Evolutionary conservation across 2,797 vertebrate genomes (phyloP).

Genomic region (Aratinga solstitialis): DNA sequence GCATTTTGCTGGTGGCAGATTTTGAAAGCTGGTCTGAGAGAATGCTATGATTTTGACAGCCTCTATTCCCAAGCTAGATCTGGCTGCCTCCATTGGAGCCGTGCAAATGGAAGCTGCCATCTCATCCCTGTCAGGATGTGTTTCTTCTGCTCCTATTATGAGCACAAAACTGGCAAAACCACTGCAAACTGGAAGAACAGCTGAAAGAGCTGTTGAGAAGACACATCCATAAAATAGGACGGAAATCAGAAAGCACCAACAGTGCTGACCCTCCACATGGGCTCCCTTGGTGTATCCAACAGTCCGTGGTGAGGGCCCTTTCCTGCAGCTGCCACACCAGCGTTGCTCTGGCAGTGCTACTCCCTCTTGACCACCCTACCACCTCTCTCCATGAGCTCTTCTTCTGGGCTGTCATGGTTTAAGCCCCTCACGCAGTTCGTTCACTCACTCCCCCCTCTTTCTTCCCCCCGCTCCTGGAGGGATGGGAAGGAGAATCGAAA

Average conservation of each 20-base stretch:
- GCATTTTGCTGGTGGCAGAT: background rate
- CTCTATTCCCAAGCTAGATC: slow-evolving; percentile 9
- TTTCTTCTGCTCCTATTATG: background rate
- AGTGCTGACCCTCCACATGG: accelerated
- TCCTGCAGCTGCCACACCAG: background rate
- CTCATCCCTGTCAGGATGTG: background rate
- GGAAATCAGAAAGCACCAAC: background rate
- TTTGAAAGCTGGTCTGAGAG: background rate
- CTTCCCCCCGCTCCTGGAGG: too few relatives aligned
- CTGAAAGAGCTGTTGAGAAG: background rate
- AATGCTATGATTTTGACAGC: background rate
- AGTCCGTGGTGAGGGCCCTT: accelerated
- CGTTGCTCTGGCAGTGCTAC: background rate
- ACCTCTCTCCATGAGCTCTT: background rate
- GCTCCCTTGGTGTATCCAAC: background rate
- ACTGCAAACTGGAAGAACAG: background rate
- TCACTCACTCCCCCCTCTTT: too few relatives aligned
- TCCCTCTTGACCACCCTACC: background rate
- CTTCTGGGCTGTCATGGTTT: background rate
- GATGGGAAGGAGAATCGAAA: too few relatives aligned
- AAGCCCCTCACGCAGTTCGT: too few relatives aligned
- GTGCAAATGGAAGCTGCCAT: background rate
- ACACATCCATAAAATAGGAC: background rate
- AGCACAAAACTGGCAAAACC: background rate
- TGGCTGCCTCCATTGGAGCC: background rate